Evolutionary conservation across 2,888 invertebrate genomes (phyloP).

Genomic region (Gerris lacustris): DNA sequence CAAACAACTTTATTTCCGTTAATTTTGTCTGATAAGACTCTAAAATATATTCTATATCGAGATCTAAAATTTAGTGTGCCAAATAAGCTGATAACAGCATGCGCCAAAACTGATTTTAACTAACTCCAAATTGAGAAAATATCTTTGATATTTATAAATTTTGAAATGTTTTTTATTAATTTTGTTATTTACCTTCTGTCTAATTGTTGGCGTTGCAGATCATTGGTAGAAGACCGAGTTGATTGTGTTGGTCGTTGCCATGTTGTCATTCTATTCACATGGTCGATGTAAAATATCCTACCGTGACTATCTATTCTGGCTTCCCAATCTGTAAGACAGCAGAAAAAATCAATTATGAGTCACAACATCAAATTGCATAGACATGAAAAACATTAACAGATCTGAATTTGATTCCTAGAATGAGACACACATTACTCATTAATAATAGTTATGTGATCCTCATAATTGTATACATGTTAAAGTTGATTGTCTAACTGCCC

Average conservation of each 20-base stretch:
- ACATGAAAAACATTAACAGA: slow-evolving; percentile 10
- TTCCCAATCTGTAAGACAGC: slow-evolving; percentile 67
- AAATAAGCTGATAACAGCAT: no score
- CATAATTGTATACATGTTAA: no score
- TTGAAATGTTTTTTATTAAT: no score
- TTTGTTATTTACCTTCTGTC: slow-evolving; percentile 44
- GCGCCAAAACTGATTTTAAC: no score
- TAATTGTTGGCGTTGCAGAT: slow-evolving; percentile 56
- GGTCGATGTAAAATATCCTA: slow-evolving; percentile 93
- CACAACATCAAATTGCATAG: neutral
- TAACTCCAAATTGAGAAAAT: no score
- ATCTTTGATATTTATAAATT: no score
- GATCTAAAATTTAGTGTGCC: no score
- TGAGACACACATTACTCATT: neutral
- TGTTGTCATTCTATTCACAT: slow-evolving; percentile 87
- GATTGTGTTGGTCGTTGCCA: slow-evolving; percentile 74
- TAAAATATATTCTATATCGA: no score
- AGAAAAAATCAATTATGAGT: slow-evolving; percentile 8
- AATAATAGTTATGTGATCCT: neutral
- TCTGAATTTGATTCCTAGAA: neutral
- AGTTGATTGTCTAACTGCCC: no score
- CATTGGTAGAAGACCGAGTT: slow-evolving; percentile 42
- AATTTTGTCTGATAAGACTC: no score
- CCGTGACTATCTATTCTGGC: slow-evolving; percentile 94
- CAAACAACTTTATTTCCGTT: no score